phyloP scores from a whole-genome alignment of 1,140 invertebrate genomes.

The Aphis gossypii region DNA sequence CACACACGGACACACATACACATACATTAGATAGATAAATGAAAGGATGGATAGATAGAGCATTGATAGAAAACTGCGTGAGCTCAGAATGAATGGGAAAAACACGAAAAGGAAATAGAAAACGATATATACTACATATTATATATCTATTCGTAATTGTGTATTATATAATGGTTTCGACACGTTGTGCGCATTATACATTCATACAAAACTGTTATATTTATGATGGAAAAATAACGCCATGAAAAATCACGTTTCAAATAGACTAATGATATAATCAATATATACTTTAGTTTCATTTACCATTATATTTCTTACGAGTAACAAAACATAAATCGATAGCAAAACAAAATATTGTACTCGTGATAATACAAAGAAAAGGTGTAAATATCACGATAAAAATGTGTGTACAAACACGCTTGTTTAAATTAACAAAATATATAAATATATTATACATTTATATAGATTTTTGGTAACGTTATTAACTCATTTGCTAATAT shows the following conservation, averaged over 20 bases:
- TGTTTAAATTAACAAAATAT: background rate
- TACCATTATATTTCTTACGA: slow-evolving; percentile 16
- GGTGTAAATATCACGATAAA: background rate
- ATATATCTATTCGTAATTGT: background rate
- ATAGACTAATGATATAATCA: slow-evolving; percentile 13
- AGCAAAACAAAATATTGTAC: background rate
- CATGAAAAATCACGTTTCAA: background rate
- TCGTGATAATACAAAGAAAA: background rate
- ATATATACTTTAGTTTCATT: background rate
- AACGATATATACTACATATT: background rate
- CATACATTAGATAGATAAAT: background rate
- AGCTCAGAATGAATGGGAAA: background rate
- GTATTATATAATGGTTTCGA: background rate
- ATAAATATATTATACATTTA: background rate
- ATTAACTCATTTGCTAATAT: background rate
- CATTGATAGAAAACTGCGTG: slow-evolving; percentile 16
- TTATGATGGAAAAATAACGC: background rate
- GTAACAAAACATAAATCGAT: background rate
- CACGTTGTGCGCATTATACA: background rate
- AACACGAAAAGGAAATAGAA: background rate
- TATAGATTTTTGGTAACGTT: background rate
- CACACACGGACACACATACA: background rate
- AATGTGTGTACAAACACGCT: background rate
- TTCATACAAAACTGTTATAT: background rate
- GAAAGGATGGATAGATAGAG: background rate